phyloP scores from a whole-genome alignment of 2,888 invertebrate species.

The Allolobophora icterica region DNA sequence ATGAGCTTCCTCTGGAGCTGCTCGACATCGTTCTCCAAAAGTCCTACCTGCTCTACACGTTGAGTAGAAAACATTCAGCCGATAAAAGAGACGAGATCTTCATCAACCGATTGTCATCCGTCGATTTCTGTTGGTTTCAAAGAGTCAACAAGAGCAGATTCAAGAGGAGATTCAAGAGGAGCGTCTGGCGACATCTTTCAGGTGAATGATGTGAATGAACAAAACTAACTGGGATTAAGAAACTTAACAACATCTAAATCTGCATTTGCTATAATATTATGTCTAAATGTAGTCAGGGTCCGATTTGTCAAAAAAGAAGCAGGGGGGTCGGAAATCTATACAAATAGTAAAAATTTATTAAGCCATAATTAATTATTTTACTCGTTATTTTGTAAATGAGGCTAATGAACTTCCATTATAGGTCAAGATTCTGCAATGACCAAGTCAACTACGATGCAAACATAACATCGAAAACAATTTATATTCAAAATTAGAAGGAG shows the following conservation, averaged over 20 bases:
- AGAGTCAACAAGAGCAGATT: background rate
- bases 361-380: no score
- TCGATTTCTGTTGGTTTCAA: background rate
- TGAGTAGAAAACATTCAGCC: background rate
- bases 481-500: no score
- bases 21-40: background rate
- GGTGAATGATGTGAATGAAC: background rate
- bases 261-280: background rate
- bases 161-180: background rate
- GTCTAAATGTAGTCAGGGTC: no score
- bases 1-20: conserved; percentile 1
- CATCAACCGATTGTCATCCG: background rate
- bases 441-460: no score
- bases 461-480: no score
- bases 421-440: no score
- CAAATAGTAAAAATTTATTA: no score
- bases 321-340: no score
- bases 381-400: no score
- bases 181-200: background rate
- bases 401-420: no score
- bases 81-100: background rate
- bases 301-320: no score
- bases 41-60: background rate
- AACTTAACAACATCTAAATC: background rate
- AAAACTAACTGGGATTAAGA: background rate